phyloP scores from a whole-genome alignment of 2,797 vertebrate species.

The Tolypeutes matacus region DNA sequence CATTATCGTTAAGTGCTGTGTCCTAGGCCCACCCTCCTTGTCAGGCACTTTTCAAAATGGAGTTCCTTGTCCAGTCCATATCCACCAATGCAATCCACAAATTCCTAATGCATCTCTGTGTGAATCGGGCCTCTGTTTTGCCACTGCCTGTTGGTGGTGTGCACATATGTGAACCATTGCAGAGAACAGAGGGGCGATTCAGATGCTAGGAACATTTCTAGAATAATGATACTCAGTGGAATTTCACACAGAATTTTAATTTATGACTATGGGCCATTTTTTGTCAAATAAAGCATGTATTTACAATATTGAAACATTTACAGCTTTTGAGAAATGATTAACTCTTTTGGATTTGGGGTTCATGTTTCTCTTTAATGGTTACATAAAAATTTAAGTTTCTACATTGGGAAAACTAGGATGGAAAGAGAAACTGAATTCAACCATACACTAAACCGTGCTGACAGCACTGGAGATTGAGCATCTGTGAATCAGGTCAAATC shows the following conservation, averaged over 20 bases:
- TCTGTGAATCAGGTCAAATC: neutral
- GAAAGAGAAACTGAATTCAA: conserved; percentile 30
- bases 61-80: conserved; percentile 33
- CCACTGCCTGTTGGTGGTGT: conserved; percentile 78
- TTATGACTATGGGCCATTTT: conserved; percentile 81
- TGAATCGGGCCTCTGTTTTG: conserved; percentile 86
- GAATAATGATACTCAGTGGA: conserved; percentile 85
- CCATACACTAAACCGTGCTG: rapidly evolving
- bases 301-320: conserved; percentile 74
- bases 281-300: conserved; percentile 84
- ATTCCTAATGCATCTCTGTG: conserved; percentile 80
- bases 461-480: neutral
- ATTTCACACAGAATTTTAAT: conserved; percentile 86
- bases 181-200: conserved; percentile 88
- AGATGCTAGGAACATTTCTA: conserved; percentile 85
- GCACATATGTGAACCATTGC: conserved; percentile 87
- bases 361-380: conserved; percentile 39
- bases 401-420: neutral
- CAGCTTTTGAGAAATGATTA: conserved; percentile 50
- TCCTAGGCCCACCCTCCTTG: conserved; percentile 33
- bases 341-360: conserved; percentile 59
- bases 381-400: neutral
- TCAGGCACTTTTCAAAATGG: conserved; percentile 42
- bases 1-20: neutral
- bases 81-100: conserved; percentile 74